Evolutionary conservation across 2,113 vertebrate species (phyloP).

Genomic region (Alosa alosa): DNA sequence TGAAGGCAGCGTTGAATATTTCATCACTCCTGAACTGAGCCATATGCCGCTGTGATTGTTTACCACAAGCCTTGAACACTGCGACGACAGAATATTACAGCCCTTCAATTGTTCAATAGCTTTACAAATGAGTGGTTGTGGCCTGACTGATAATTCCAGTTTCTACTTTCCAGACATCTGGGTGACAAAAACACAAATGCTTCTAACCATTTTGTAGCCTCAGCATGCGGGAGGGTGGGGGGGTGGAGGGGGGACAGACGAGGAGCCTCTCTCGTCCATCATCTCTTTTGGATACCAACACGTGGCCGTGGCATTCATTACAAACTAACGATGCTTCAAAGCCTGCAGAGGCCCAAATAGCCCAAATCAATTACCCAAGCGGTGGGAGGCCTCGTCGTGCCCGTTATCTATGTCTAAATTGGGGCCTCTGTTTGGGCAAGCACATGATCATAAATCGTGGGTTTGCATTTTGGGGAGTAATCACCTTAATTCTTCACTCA

Average conservation of each 20-base stretch:
- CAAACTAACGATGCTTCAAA: neutral
- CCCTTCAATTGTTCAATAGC: constrained; percentile 23
- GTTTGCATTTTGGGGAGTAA: neutral
- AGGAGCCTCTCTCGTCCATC: neutral
- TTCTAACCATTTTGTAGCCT: neutral
- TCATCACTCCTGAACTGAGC: constrained; percentile 31
- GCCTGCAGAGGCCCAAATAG: neutral
- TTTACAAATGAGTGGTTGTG: neutral
- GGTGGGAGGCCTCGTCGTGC: neutral
- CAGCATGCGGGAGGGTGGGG: neutral
- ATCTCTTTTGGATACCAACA: neutral
- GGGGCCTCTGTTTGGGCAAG: neutral
- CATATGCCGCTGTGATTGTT: constrained; percentile 25
- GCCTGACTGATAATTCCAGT: neutral
- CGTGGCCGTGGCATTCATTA: neutral
- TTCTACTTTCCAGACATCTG: neutral
- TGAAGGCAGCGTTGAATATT: constrained; percentile 41
- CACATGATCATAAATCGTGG: neutral
- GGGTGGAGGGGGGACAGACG: neutral
- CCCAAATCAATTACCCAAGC: neutral
- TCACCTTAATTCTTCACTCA: neutral
- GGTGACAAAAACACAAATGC: neutral
- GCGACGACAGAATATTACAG: neutral
- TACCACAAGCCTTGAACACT: constrained; percentile 1
- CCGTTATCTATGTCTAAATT: constrained; percentile 23